These are phyloP conservation scores for Steatornis caripensis DNA, from an alignment of 2,113 vertebrate genomes.

Conservation along the genomic window DNA sequence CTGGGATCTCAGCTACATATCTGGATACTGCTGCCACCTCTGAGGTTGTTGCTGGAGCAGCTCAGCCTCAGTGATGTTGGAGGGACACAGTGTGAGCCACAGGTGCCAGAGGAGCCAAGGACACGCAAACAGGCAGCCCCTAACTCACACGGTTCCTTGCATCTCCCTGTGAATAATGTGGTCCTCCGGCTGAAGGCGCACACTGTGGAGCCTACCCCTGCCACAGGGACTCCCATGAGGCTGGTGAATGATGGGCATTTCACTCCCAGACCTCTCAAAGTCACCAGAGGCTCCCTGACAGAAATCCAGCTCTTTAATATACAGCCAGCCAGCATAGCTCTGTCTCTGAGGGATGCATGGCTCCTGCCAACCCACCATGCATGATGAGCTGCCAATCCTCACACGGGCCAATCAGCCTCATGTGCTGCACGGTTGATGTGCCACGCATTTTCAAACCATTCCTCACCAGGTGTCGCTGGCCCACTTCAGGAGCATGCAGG, in stretches of 20 bases:
- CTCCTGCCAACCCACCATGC: background rate
- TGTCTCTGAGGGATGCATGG: background rate
- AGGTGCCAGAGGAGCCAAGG: background rate
- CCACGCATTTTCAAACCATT: fast-evolving
- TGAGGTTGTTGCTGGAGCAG: background rate
- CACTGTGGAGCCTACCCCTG: background rate
- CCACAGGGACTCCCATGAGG: background rate
- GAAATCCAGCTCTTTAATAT: background rate
- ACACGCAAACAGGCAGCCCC: fast-evolving
- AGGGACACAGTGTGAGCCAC: background rate
- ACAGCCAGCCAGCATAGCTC: background rate
- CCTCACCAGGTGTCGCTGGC: background rate
- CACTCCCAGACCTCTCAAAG: background rate
- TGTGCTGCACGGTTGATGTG: no score
- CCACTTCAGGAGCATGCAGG: background rate
- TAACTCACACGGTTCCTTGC: fast-evolving
- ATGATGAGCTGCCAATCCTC: fast-evolving
- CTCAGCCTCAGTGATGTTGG: fast-evolving
- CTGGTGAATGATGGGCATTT: background rate
- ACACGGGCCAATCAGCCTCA: background rate
- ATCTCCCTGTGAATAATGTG: background rate
- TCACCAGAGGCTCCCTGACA: background rate
- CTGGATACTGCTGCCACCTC: background rate
- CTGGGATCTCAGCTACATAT: background rate
- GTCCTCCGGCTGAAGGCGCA: background rate